Evolutionary conservation across 2,888 invertebrate species (phyloP).

Genomic region (Adelphocoris suturalis): DNA sequence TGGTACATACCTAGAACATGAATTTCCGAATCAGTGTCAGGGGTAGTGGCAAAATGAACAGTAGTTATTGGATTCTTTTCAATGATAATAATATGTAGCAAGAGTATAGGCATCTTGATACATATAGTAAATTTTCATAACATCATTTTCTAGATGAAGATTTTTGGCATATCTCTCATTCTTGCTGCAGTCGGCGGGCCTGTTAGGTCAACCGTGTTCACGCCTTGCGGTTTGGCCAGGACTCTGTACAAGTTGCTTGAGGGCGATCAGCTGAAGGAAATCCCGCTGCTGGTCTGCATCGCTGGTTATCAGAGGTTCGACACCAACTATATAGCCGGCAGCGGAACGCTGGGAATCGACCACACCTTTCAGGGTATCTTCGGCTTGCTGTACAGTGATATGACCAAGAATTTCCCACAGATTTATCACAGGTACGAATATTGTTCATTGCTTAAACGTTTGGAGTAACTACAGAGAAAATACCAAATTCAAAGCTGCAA

Average conservation of each 20-base stretch:
- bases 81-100: too few relatives aligned
- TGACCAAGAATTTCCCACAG: background rate
- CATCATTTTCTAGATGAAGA: background rate
- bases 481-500: too few relatives aligned
- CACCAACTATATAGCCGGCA: background rate
- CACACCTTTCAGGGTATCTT: background rate
- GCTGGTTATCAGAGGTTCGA: constrained; percentile 2
- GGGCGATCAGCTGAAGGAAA: background rate
- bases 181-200: background rate
- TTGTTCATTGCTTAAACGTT: too few relatives aligned
- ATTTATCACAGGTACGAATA: background rate
- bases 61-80: too few relatives aligned
- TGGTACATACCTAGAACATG: too few relatives aligned
- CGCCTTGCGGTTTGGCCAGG: constrained; percentile 2
- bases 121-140: too few relatives aligned
- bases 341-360: background rate
- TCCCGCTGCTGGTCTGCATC: constrained; percentile 17
- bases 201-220: background rate
- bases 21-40: too few relatives aligned
- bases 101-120: too few relatives aligned
- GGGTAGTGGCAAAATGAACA: too few relatives aligned
- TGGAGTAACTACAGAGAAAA: too few relatives aligned
- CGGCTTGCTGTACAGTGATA: background rate
- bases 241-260: constrained; percentile 6
- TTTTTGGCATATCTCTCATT: background rate